Base-by-base conservation (phyloP, 2,888 invertebrate species). In the Mythimna impura region DNA sequence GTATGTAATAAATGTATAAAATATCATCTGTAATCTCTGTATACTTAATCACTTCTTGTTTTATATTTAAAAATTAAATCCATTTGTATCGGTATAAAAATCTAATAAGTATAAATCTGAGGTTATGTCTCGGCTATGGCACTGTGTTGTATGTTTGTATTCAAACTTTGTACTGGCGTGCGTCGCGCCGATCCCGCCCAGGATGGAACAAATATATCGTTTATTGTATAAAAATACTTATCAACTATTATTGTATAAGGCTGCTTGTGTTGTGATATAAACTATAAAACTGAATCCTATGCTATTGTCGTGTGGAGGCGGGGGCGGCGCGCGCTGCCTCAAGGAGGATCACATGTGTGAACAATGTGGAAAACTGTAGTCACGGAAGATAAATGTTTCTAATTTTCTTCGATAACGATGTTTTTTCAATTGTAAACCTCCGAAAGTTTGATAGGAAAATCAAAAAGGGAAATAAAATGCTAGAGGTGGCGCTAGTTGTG, bases 1-100 rank as follows among this genome's bases (percentile, higher is more conserved):
- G 95, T 95, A 91, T 95, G 95, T 96, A 96, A 96, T 96, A 96
- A 96, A 95, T 96, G 96, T 96, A 96, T 96, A 96, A 96, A 96
- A 96, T 96, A 96, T 96, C 95, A 96, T 96, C 96, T 96, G 94
- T 96, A 95, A 95, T 96, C 95, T 96, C 96, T 96, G 96, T 96
- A 96, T 96, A 96, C 95, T 94, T 95, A 96, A 95, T 96, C 96
- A 96, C 95, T 94, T 94, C 87, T 95, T 95, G 94, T 94, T 94
- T 93, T 78, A 95, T 96, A 95, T 95, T 96, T 96, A 94, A 96
- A 95, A 96, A 96, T 95, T 96, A 96, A 96, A 96, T 96, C 96
- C 96, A 96, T 96, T 96, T 96, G 95, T 96, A 95, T 95, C 94
- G 96, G 96, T 96, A 96, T 96, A 95, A 96, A 95, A 96, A 95